A percentile compares a stretch with the other conserved stretches of the same genome.
Conservation (phyloP, 2,888 invertebrate species). For the Loripinus fragilis region DNA sequence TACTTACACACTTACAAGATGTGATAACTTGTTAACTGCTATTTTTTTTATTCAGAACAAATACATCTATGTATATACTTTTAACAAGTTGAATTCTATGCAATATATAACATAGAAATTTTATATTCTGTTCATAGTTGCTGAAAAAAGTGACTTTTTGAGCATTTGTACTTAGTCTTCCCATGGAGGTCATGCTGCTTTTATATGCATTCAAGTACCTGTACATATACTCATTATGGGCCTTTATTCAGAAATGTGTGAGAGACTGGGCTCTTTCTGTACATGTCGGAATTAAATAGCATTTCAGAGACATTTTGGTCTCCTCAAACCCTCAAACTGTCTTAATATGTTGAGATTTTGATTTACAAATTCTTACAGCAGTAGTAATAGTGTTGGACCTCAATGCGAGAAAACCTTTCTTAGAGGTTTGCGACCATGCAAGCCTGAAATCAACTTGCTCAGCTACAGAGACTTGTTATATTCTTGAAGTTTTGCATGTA, state of each 20-base stretch:
- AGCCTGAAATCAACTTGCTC: too few relatives aligned
- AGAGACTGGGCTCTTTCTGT: not conserved
- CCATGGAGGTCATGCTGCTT: not conserved
- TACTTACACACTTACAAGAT: slow-evolving; percentile 5
- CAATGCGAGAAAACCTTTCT: too few relatives aligned
- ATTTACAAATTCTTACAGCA: too few relatives aligned
- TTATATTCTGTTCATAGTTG: slow-evolving; percentile 1
- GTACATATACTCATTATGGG: slow-evolving; percentile 36
- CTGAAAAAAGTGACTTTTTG: not conserved
- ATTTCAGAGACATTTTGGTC: too few relatives aligned
- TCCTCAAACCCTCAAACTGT: too few relatives aligned
- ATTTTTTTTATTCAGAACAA: slow-evolving; percentile 12
- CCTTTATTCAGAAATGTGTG: slow-evolving; percentile 2
- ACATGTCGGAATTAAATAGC: too few relatives aligned
- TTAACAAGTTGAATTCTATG: slow-evolving; percentile 9
- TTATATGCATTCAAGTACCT: slow-evolving; percentile 32
- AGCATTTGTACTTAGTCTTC: slow-evolving; percentile 7
- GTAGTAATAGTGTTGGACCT: too few relatives aligned
- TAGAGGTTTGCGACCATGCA: too few relatives aligned
- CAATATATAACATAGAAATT: slow-evolving; percentile 12
- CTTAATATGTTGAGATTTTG: too few relatives aligned
- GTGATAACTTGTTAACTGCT: slow-evolving; percentile 15
- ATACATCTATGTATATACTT: slow-evolving; percentile 12
- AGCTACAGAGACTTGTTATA: too few relatives aligned
- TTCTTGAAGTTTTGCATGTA: too few relatives aligned